Evolutionary conservation across 1,140 invertebrate species (phyloP), one percentile per base, ranked within the genome.

Genomic region (Helicoverpa armigera): DNA sequence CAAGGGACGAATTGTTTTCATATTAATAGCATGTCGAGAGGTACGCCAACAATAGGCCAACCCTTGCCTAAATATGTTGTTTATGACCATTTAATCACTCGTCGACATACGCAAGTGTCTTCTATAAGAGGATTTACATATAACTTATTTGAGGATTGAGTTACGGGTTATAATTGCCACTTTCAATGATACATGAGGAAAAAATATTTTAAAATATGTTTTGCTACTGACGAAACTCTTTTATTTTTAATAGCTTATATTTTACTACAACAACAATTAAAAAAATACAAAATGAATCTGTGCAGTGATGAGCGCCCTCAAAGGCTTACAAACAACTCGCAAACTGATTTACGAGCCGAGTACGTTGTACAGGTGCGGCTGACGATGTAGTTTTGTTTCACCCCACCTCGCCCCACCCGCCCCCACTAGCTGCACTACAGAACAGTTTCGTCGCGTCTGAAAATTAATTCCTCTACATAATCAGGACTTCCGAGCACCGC

Each of bases 401-500:
- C 88, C 85, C 87, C 79, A 43, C 69, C 79, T 81, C 81, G 83
- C 58, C 56, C 70, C 43, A 23, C 67, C 61, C 78, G 53, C 65
- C 75, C 53, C 76, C 81, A 76, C 54, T 67, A 53, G 79, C 86
- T 80, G 73, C 85, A 88, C 87, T 88, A 86, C 85, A 86, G 83
- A 89, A 87, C 90, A 92, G 92, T 91, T 92, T 94, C 91, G 93
- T 94, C 93, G 93, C 91, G 92, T 85, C 92, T 91, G 90, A 89
- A 93, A 93, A 94, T 93, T 94, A 94, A 94, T 94, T 94, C 92
- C 92, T 92, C 90, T 93, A 94, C 92, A 91, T 94, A 94, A 94
- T 94, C 92, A 93, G 84, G 92, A 93, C 84, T 93, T 94, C 91
- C 91, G 91, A 89, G 82, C 89, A 81, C 50, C 86, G 83, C 83